Conservation (phyloP, 1,140 invertebrate species). For the Drosophila pachea region DNA sequence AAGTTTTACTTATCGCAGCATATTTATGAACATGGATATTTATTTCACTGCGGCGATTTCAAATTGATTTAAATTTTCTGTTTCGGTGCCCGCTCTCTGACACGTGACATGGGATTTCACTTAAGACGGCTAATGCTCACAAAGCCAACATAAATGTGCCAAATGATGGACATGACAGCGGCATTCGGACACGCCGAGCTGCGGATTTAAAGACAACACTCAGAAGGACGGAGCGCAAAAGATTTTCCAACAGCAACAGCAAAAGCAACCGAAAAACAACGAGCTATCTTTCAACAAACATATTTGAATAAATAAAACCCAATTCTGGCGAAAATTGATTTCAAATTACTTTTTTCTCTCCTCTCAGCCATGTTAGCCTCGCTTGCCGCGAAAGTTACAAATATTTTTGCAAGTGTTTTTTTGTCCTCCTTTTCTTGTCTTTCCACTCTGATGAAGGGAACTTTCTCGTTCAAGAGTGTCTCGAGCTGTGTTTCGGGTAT, state of each 20-base stretch:
- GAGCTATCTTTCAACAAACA: background rate
- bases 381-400: constrained; percentile 47
- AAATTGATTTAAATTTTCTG: constrained; percentile 63
- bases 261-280: background rate
- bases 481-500: background rate
- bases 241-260: constrained; percentile 25
- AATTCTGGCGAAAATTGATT: constrained; percentile 73
- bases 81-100: constrained; percentile 48
- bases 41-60: constrained; percentile 63
- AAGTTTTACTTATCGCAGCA: constrained; percentile 42
- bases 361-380: background rate
- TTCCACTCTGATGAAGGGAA: background rate
- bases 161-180: constrained; percentile 66
- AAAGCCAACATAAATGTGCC: constrained; percentile 73
- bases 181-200: constrained; percentile 53
- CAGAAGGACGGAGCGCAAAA: constrained; percentile 64
- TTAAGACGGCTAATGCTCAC: constrained; percentile 69
- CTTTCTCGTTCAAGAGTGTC: background rate
- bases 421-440: constrained; percentile 14
- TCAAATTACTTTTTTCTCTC: constrained; percentile 48
- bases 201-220: constrained; percentile 62
- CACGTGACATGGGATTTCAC: constrained; percentile 76
- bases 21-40: constrained; percentile 59
- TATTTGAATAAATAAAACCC: constrained; percentile 9
- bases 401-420: constrained; percentile 18